Percentiles rank a stretch among this genome's conserved stretches.
These are phyloP conservation scores for Avahi laniger DNA, from an alignment of 2,797 vertebrate species.

Conservation along the genomic window DNA sequence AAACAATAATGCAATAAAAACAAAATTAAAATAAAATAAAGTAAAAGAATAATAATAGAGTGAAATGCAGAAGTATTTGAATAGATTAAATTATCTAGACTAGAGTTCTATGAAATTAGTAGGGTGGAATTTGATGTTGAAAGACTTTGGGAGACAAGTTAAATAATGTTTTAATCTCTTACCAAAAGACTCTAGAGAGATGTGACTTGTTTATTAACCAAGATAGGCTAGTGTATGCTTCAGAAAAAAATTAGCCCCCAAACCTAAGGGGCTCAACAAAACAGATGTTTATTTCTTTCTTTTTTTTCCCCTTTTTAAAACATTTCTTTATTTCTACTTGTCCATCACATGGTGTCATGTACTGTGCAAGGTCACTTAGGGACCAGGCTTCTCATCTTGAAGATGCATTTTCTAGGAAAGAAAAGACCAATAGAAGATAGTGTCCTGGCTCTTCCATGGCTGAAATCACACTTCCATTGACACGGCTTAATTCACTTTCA, in stretches of 20 bases:
- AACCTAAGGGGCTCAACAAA: background rate
- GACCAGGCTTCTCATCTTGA: background rate
- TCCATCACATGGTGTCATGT: background rate
- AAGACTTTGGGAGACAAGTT: constrained; percentile 4
- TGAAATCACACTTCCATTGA: background rate
- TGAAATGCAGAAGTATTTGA: background rate
- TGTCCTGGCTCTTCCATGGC: background rate
- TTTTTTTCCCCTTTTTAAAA: background rate
- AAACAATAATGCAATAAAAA: background rate
- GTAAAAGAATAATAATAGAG: background rate
- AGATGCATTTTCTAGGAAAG: background rate
- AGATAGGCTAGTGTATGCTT: background rate
- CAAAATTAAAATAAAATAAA: background rate
- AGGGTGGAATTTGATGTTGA: background rate
- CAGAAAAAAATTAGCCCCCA: background rate
- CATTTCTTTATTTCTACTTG: background rate
- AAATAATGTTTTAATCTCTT: background rate
- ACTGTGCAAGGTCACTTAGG: background rate
- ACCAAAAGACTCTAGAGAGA: background rate
- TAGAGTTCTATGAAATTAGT: background rate
- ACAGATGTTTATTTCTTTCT: background rate
- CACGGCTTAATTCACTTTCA: background rate
- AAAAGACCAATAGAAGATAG: background rate
- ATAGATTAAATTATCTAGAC: background rate
- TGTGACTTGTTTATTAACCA: background rate